Evolutionary conservation across 2,797 vertebrate genomes (phyloP), one percentile per base, ranked within the genome.

Genomic region (Anisognathus igniventris): DNA sequence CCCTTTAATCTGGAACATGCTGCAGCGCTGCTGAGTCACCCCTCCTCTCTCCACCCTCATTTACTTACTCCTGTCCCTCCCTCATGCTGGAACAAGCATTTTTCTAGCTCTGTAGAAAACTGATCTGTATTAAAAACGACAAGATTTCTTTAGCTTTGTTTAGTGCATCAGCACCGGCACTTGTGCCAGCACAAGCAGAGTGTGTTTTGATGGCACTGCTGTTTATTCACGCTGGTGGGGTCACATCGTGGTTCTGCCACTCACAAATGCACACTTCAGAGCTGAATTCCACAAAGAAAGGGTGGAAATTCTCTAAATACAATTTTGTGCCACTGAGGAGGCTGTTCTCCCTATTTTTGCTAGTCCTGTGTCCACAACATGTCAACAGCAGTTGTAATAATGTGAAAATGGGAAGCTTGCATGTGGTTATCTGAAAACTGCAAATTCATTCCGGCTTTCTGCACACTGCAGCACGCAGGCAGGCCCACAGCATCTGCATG

Each of bases 401-500:
- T 3, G 6, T 66, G 67, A 70, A 78, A 91, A 66, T 1, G 53
- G 15, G 16, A 73, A 79, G 44, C 14, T 73, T 79, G 51, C 33
- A 50, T 2, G 0, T 2, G 35, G 50, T 15, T 54, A 58, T 30
- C 72, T 6, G 1, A 86, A 94, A 96, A 87, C 74, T 92, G 93
- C 93, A 68, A 76, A 92, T 77, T 92, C 91, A 87, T 87, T 64
- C 81, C 76, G 64, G 40, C 56, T 85, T 85, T 62, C 86, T 71
- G 75, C 72, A 60, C 21, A 7, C 33, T 60, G 54, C 73, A 73
- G 70, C 45, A 14, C 10, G 25, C 81, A 50, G 84, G 15, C 48
- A 20, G 40, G 56, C 42, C 51, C 35, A 37, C 58, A 82, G 67
- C 84, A 90, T 51, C 92, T 87, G 89, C 57, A 5, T 13, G 71